A percentile compares a stretch with the other conserved stretches of the same genome.
Evolutionary conservation across 2,113 vertebrate species (phyloP).

Genomic region (Zosterops pallidus): DNA sequence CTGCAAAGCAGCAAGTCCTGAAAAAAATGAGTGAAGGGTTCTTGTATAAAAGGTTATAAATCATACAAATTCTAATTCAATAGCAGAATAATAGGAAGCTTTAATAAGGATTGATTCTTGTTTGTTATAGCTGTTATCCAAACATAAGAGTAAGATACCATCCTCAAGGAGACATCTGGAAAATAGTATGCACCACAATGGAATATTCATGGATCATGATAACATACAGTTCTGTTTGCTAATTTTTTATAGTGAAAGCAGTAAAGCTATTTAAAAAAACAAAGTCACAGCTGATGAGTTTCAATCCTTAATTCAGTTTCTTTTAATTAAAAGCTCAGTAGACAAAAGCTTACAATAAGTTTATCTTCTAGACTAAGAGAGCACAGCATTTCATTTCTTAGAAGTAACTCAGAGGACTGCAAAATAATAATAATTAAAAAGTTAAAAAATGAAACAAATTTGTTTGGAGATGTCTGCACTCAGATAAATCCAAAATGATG

Average conservation of each 20-base stretch:
- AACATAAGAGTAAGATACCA: not conserved
- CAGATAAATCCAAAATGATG: not conserved
- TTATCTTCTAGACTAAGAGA: conserved; percentile 59
- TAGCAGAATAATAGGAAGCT: not conserved
- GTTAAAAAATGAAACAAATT: not conserved
- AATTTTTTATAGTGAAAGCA: conserved; percentile 2
- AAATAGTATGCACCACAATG: not conserved
- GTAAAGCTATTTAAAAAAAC: conserved; percentile 42
- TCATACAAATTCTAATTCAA: not conserved
- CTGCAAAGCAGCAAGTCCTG: not conserved
- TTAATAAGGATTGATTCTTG: not conserved
- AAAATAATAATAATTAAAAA: conserved; percentile 13
- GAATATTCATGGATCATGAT: conserved; percentile 27
- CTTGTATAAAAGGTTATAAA: not conserved
- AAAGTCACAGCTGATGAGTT: conserved; percentile 35
- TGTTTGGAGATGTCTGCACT: not conserved
- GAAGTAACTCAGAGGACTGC: not conserved
- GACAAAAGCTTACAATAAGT: conserved; percentile 33
- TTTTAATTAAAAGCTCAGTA: conserved; percentile 64
- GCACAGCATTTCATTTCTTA: conserved; percentile 41
- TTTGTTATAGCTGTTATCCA: not conserved
- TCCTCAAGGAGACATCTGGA: not conserved
- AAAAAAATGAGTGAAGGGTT: not conserved
- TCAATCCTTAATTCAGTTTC: conserved; percentile 39
- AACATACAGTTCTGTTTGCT: conserved; percentile 4